These are phyloP conservation scores for Lichenostomus cassidix DNA, from an alignment of 2,113 vertebrate species.

Conservation along the genomic window DNA sequence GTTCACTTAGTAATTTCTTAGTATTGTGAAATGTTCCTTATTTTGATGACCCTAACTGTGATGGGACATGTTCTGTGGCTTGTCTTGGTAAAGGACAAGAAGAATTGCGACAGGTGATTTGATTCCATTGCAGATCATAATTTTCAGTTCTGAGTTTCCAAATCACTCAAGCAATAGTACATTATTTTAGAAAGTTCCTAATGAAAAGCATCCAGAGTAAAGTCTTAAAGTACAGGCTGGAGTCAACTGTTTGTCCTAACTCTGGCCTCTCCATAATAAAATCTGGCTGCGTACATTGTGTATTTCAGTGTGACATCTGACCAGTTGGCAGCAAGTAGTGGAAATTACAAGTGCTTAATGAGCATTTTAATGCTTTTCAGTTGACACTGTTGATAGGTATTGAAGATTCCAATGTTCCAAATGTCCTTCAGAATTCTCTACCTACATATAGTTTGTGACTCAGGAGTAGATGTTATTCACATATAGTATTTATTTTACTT, in stretches of 20 bases:
- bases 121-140: not conserved
- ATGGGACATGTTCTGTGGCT: conserved; percentile 12
- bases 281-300: not conserved
- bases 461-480: not conserved
- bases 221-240: not conserved
- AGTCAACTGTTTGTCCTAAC: not conserved
- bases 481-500: not conserved
- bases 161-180: not conserved
- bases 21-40: conserved; percentile 14
- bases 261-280: not conserved
- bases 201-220: not conserved
- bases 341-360: not conserved
- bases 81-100: conserved; percentile 23
- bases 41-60: not conserved
- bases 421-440: not conserved
- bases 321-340: not conserved
- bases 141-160: conserved; percentile 4
- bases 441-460: not conserved
- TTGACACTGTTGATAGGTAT: not conserved
- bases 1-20: not conserved
- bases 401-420: not conserved
- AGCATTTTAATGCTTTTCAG: not conserved
- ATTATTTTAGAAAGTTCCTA: conserved; percentile 22
- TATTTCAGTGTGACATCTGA: not conserved
- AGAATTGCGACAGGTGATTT: conserved; percentile 11